Conservation (phyloP, 2,888 invertebrate genomes). For the Scaptomyza cyrtandrae region DNA sequence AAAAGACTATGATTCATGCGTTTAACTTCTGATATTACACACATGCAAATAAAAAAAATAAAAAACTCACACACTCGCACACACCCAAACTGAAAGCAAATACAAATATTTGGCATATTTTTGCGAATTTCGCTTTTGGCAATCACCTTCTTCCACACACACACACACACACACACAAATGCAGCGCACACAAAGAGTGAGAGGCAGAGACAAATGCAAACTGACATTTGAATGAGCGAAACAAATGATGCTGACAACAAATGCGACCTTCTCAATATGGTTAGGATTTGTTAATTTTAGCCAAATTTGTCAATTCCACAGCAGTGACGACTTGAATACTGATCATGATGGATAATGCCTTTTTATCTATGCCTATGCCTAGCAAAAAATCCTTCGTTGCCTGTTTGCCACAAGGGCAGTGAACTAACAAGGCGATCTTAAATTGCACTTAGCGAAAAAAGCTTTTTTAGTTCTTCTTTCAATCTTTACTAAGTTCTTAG, state of each 20-base stretch:
- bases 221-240: constrained; percentile 71
- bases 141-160: constrained; percentile 50
- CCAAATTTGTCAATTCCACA: constrained; percentile 64
- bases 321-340: constrained; percentile 33
- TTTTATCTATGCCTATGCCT: constrained; percentile 5
- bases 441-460: no score
- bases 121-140: constrained; percentile 66
- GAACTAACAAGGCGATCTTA: background rate
- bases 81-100: constrained; percentile 62
- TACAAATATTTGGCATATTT: constrained; percentile 75
- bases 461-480: no score
- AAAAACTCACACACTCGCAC: constrained; percentile 25
- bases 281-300: constrained; percentile 67
- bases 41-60: constrained; percentile 31
- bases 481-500: no score
- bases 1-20: constrained; percentile 50
- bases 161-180: constrained; percentile 10
- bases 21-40: constrained; percentile 24
- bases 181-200: constrained; percentile 16
- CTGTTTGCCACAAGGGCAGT: constrained; percentile 41
- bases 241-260: constrained; percentile 62
- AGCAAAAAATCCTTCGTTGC: constrained; percentile 51
- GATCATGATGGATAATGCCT: constrained; percentile 24
- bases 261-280: constrained; percentile 79
- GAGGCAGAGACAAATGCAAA: constrained; percentile 55